phyloP scores from a whole-genome alignment of 2,888 invertebrate species.

The Boloria selene region DNA sequence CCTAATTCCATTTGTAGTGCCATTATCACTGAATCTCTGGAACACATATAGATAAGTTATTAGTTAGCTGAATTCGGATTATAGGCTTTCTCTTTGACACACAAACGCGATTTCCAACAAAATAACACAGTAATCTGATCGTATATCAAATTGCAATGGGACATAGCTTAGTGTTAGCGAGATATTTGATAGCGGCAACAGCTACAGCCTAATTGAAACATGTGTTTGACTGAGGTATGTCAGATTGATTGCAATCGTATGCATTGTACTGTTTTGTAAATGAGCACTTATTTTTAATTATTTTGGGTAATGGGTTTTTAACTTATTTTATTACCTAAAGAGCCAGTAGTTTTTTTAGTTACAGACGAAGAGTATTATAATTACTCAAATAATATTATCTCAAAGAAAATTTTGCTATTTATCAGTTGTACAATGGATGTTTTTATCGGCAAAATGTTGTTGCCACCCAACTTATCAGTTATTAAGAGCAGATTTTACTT shows the following conservation, averaged over 20 bases:
- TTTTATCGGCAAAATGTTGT: too few relatives aligned
- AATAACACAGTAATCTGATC: slow-evolving; percentile 38
- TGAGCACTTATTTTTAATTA: neutral
- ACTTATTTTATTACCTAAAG: too few relatives aligned
- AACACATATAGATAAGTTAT: slow-evolving; percentile 32
- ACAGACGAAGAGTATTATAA: too few relatives aligned
- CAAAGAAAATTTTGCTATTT: too few relatives aligned
- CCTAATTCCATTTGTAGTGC: slow-evolving; percentile 24
- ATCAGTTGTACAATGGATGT: too few relatives aligned
- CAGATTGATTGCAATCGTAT: slow-evolving; percentile 8
- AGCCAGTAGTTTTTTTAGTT: too few relatives aligned
- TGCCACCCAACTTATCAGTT: too few relatives aligned
- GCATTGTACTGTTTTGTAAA: neutral
- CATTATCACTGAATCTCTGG: slow-evolving; percentile 29
- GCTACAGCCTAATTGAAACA: slow-evolving; percentile 34
- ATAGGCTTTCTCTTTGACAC: slow-evolving; percentile 38
- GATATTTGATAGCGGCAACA: slow-evolving; percentile 39
- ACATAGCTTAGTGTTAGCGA: slow-evolving; percentile 34
- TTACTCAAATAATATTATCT: too few relatives aligned
- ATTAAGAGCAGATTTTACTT: too few relatives aligned
- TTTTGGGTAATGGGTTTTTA: too few relatives aligned
- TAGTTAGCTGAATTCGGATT: slow-evolving; percentile 36
- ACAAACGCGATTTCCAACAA: slow-evolving; percentile 31
- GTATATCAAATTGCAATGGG: slow-evolving; percentile 37
- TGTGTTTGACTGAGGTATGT: slow-evolving; percentile 25